Evolutionary conservation across 2,888 invertebrate species (phyloP), one percentile per base, ranked within the genome.

Genomic region (Synergus itoensis): DNA sequence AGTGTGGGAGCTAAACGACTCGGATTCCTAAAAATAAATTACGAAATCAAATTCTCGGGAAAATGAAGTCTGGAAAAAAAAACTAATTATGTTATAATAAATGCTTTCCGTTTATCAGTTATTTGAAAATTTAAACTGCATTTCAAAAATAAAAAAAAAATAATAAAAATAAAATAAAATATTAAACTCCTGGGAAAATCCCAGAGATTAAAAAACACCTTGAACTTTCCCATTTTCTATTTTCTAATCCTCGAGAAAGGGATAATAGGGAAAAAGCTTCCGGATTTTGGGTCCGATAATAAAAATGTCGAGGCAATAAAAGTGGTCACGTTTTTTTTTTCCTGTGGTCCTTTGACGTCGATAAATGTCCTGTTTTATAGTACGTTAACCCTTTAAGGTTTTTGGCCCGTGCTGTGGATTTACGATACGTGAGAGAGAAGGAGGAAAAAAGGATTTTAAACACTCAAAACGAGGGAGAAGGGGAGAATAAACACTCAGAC

Each of bases 1-100:
- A 40, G 40, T 64, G 64, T 64, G 64, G 64, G 64, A 64, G 64
- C 64, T 40, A 64, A 36, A 36, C 9, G n/a, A 64, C 63, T n/a
- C 1, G 4, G 9, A 64, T 36, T 62, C 7, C 28, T 48, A 48
- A 48, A 48, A 48, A 9, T 48, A 48, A 48, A 48, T 12, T 48
- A 12, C 60, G 8, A 60, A 28, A 28, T 28, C 28, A 28, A 28
- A 28, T 28, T 28, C 28, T 28, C 28, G 28, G 3, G 28, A 28
- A 28, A 28, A 28, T 28, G 2, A 28, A 28, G 28, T 28, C 28
- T 28, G 28, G 28, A 28, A 3, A 28, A 3, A 28, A 28, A 2
- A 28, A 3, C 28, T 28, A 28, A 28, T 28, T 28, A 28, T 28
- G 2, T 28, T 28, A 28, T 28, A 28, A 28, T 28, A 0, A 28